Evolutionary conservation across 2,113 vertebrate species (phyloP), one percentile per base, ranked within the genome.

Genomic region (Pseudopodoces humilis): DNA sequence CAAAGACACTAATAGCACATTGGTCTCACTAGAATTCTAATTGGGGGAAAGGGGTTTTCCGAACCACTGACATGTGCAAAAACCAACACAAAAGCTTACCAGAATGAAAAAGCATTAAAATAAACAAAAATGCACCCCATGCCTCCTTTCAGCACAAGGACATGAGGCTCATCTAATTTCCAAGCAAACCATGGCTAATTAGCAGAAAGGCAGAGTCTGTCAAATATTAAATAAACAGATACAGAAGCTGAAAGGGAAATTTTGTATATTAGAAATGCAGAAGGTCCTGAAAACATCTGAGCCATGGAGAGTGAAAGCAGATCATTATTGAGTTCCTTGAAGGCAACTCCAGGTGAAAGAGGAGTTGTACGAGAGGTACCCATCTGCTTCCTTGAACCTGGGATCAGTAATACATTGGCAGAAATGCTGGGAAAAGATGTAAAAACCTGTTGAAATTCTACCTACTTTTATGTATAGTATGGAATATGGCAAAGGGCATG

Each of bases 31-130:
- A 20, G 20, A 82, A 86, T 50, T n/a, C 47, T 50, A 63, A 46
- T 0, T 76, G 33, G 13, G 10, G 27, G 3, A 70, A 43, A 1
- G 2, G 9, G 19, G 0, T 53, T 64, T 47, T 65, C 53, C 60
- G 81, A 91, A 74, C 11, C 68, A 52, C 44, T 80, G 71, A 53
- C 1, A 13, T 1, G 0, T 9, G 21, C 53, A 75, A 79, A 85
- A 92, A 30, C 0, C 9, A 86, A 60, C 31, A 69, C 3, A 49
- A 64, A 63, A 82, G 22, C 7, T 69, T 52, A 81, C 3, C 18
- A 62, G 47, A 78, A 78, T 21, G 16, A 28, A 76, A 90, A 88
- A 59, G 15, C 14, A n/a, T 28, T 71, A 75, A 75, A 82, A 82
- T 43, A 76, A 75, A 49, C 0, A 87, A 59, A 82, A 80, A 90